Conservation (phyloP, 2,888 invertebrate genomes). For the Polietes domitor region DNA sequence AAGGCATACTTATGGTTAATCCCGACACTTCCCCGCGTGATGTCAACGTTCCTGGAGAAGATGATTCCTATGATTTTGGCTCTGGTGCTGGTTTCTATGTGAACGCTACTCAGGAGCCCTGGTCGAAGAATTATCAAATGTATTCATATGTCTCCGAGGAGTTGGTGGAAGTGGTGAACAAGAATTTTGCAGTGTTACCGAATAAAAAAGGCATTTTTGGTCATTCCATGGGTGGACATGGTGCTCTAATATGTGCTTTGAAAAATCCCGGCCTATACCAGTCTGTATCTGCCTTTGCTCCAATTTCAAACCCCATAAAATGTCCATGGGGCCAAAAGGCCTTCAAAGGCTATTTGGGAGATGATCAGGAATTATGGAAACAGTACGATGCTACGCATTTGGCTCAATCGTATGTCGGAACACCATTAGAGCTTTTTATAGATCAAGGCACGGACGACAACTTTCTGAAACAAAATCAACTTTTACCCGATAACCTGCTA, state of each 20-base stretch:
- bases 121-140: constrained; percentile 97
- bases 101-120: constrained; percentile 94
- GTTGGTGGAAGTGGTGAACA: constrained; percentile 87
- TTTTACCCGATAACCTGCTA: constrained; percentile 92
- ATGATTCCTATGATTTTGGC: constrained; percentile 97
- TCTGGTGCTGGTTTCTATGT: constrained; percentile 97
- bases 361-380: constrained; percentile 85
- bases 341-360: constrained; percentile 90
- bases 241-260: constrained; percentile 93
- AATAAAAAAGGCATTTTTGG: constrained; percentile 89
- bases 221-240: constrained; percentile 99
- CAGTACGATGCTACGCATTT: constrained; percentile 95
- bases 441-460: constrained; percentile 94
- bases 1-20: constrained; percentile 92
- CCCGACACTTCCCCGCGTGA: constrained; percentile 98
- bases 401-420: constrained; percentile 90
- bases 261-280: constrained; percentile 94
- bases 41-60: constrained; percentile 93
- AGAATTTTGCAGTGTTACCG: constrained; percentile 86
- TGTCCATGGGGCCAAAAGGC: constrained; percentile 95
- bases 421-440: constrained; percentile 90
- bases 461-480: constrained; percentile 88
- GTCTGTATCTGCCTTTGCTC: constrained; percentile 96
- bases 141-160: constrained; percentile 96
- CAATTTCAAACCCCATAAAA: constrained; percentile 93